These are phyloP conservation scores for Athalia rosae DNA, from an alignment of 2,888 invertebrate genomes.

Conservation along the genomic window DNA sequence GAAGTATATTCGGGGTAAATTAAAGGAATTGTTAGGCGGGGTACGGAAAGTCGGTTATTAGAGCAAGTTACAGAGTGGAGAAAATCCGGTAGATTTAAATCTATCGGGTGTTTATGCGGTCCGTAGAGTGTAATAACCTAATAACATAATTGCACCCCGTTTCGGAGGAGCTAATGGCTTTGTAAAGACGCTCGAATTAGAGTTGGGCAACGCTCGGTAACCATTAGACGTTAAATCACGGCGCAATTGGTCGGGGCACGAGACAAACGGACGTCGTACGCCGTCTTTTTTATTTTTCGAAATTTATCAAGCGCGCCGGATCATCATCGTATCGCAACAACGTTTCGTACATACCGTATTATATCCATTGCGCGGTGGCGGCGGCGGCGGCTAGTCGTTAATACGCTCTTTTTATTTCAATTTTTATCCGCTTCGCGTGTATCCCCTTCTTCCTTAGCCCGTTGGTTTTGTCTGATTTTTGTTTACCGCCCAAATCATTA, in stretches of 20 bases:
- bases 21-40: slow-evolving; percentile 20
- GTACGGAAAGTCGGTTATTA: slow-evolving; percentile 18
- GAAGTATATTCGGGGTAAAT: slow-evolving; percentile 6
- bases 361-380: too few species aligned
- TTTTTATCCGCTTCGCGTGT: too few species aligned
- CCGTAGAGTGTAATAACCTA: slow-evolving; percentile 28
- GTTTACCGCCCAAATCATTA: slow-evolving; percentile 58
- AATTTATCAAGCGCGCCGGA: too few species aligned
- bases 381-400: too few species aligned
- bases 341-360: too few species aligned
- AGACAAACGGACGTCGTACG: too few species aligned
- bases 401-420: too few species aligned
- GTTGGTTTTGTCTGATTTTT: neutral
- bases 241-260: too few species aligned
- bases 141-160: slow-evolving; percentile 30
- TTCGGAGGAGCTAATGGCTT: slow-evolving; percentile 5
- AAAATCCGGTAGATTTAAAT: slow-evolving; percentile 32
- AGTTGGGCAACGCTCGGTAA: neutral
- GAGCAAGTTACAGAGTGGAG: slow-evolving; percentile 35
- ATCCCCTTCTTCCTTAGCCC: neutral
- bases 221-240: too few species aligned
- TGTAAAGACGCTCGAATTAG: neutral
- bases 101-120: slow-evolving; percentile 25
- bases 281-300: too few species aligned
- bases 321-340: too few species aligned